Evolutionary conservation across 2,888 invertebrate species (phyloP), one percentile per base, ranked within the genome.

Genomic region (Chirona hameri): DNA sequence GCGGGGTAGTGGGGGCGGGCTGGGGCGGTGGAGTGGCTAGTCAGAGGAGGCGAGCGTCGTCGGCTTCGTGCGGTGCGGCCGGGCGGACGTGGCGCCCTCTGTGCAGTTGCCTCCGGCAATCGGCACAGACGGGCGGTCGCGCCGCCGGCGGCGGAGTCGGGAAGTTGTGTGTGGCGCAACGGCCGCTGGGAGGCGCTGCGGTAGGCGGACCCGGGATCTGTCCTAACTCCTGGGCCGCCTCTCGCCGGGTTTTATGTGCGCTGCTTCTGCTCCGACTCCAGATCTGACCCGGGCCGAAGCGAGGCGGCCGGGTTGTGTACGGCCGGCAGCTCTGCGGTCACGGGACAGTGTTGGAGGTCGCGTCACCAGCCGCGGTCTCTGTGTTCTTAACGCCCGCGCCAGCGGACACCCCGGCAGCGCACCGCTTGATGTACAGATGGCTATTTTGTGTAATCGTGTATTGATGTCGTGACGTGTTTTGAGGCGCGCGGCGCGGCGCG

Each of bases 41-140:
- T 48, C 48, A 2, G 12, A 14, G 10, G 9, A 3, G 69, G 9
- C 69, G n/a, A n/a, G 29, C 69, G 69, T 69, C 69, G 69, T n/a
- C 24, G 27, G 69, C 29, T 69, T 69, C 69, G 69, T 24, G 9
- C 69, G 29, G 29, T 18, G 69, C 2, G 60, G 60, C 60, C 21
- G 60, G 21, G 2, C 24, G n/a, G n/a, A 21, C 60, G n/a, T 4
- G n/a, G 21, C 21, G 72, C 31, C 39, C 72, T 76, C 72, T 76
- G 72, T 76, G 72, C 72, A n/a, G 72, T 76, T 76, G 39, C 72
- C 72, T 3, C 21, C n/a, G 72, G 72, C 72, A 76, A 76, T 29
- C 5, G 18, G 15, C 72, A 76, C 39, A 76, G 72, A 76, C 39
- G 72, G 39, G 31, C 72, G 7, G n/a, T 39, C 18, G 72, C 72